phyloP scores from a whole-genome alignment of 2,113 vertebrate species.

The Rynchops niger region DNA sequence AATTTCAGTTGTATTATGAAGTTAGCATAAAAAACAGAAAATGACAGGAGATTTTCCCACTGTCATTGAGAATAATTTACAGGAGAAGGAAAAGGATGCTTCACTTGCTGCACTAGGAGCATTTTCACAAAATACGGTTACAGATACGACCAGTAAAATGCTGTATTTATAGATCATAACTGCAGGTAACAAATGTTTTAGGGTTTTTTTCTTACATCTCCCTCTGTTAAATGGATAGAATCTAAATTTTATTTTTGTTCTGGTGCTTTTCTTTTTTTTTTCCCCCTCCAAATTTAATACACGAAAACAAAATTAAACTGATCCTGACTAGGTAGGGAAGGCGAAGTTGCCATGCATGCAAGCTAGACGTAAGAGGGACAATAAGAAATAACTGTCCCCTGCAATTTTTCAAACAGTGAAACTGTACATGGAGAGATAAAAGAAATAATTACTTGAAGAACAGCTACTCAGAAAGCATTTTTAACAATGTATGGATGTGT shows the following conservation, averaged over 20 bases:
- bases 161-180: not conserved
- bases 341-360: not conserved
- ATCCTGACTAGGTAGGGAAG: not conserved
- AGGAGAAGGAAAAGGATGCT: not conserved
- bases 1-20: constrained; percentile 58
- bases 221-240: not conserved
- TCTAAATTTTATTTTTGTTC: not conserved
- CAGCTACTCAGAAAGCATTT: constrained; percentile 4
- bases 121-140: not conserved
- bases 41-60: not conserved
- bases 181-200: not conserved
- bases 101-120: not conserved
- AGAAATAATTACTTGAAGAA: constrained; percentile 28
- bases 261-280: not conserved
- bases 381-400: not conserved
- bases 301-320: not conserved
- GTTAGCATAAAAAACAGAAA: constrained; percentile 25
- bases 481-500: not conserved
- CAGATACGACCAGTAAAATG: not conserved
- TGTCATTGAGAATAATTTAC: not conserved
- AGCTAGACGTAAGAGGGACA: not conserved
- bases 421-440: not conserved
- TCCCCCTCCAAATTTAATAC: not conserved
- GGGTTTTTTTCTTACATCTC: not conserved
- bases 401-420: constrained; percentile 22